Evolutionary conservation across 2,888 invertebrate genomes (phyloP).

Genomic region (Apotomis turbidana): DNA sequence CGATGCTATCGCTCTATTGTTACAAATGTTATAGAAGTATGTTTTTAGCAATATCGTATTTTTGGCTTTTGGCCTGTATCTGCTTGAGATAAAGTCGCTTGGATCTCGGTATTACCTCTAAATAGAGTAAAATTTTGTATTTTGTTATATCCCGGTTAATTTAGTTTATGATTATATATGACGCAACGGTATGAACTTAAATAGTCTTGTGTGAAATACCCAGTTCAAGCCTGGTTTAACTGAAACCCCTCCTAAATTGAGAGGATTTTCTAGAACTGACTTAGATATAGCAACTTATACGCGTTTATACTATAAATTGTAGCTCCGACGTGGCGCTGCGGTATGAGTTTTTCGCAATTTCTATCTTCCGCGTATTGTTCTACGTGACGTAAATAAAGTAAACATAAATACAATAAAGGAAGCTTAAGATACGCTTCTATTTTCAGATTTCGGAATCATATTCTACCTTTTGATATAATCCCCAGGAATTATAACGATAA

Average conservation of each 20-base stretch:
- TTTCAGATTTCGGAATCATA: too few species aligned
- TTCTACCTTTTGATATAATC: too few species aligned
- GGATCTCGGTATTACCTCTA: neutral
- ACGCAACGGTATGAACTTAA: slow-evolving; percentile 14
- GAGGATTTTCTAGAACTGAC: slow-evolving; percentile 3
- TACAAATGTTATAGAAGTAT: slow-evolving; percentile 7
- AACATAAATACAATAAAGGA: neutral
- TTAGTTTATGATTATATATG: slow-evolving; percentile 23
- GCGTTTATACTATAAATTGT: slow-evolving; percentile 1
- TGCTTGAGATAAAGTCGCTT: neutral
- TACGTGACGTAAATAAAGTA: slow-evolving; percentile 6
- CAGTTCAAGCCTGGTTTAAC: slow-evolving; percentile 12
- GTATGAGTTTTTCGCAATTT: neutral
- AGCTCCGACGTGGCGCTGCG: neutral
- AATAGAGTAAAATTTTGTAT: too few species aligned
- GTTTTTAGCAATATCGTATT: slow-evolving; percentile 11
- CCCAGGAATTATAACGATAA: too few species aligned
- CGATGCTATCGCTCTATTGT: slow-evolving; percentile 41
- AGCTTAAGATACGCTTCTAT: too few species aligned
- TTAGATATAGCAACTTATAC: neutral
- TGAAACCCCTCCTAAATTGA: slow-evolving; percentile 26
- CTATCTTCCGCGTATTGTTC: neutral
- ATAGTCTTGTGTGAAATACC: slow-evolving; percentile 23
- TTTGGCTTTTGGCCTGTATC: neutral
- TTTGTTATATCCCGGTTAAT: slow-evolving; percentile 28